Evolutionary conservation across 2,113 vertebrate genomes (phyloP), one percentile per base, ranked within the genome.

Genomic region (Gracilinanus agilis): DNA sequence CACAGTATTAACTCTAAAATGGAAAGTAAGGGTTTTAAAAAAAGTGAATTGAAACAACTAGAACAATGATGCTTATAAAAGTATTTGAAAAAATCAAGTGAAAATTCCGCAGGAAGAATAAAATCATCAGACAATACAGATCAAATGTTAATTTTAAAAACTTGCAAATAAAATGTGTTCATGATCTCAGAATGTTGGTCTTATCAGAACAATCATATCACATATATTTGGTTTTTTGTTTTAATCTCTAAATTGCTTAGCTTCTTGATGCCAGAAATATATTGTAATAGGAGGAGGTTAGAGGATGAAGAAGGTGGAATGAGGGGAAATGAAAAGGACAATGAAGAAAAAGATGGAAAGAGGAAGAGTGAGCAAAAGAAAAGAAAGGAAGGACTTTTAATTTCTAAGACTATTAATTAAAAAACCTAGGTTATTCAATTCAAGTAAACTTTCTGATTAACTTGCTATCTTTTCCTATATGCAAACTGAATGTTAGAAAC

Each of bases 361-460:
- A 92, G 53, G 75, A 54, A 54, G 40, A 9, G 7, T 0, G 75
- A 53, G 23, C 19, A 93, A 93, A 44, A 83, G 53, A 90, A 92
- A 56, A 40, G 16, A 83, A 83, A 83, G 5, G 19, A n/a, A 23
- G n/a, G 67, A 2, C 1, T 88, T 27, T 0, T 91, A 88, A 88
- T 19, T 24, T 13, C 83, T 55, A 24, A 6, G 27, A 25, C 2
- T 44, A 53, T 6, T 88, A 97, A 95, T 93, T 21, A 75, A 91
- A 34, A 4, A 92, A 53, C 24, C 61, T 53, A 24, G 92, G 94
- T 96, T 90, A 96, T 97, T 93, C 94, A 96, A 95, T 97, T 83
- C 97, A 96, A 98, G 95, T 91, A 98, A 96, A 90, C 91, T 49
- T 98, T 97, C 95, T 95, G 92, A 96, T 56, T 91, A 88, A 58